Base-by-base conservation (phyloP, 2,888 invertebrate species). In the Zootermopsis nevadensis region DNA sequence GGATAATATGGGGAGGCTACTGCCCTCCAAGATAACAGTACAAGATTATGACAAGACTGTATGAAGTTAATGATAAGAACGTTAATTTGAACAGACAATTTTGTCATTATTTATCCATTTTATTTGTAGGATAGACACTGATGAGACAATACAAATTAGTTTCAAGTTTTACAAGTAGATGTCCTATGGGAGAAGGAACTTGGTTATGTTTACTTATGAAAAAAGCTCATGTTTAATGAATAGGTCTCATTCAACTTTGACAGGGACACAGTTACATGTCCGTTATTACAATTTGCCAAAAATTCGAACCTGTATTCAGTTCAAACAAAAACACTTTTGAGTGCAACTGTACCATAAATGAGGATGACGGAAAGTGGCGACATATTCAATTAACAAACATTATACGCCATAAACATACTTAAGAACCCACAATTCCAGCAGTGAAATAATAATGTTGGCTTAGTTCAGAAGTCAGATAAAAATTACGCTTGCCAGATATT, bases 251-350 rank as follows among this genome's bases (percentile, higher is more conserved):
- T 24, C n/a, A 22, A 74, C 74, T 74, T 12, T 35, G n/a, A 60
- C 8, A n/a, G 10, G 1, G 60, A 60, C 33, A 33, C 33, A 22
- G 24, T 74, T 38, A 74, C 38, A 27, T 74, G 24, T n/a, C 27
- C 66, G 60, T 19, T 35, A 12, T 15, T 60, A 66, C 15, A 60
- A n/a, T 35, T 48, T 79, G n/a, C 77, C 31, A 15, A 55, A 55
- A 3, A 76, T 42, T 79, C 77, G 22, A 55, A 79, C 55, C 77
- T 53, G 55, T 79, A 79, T 79, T 79, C 55, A 55, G 53, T 79
- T 79, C 53, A 22, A 42, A 33, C n/a, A n/a, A 55, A 79, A 60
- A 55, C 66, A 27, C 53, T 38, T 66, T 66, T 35, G 74, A n/a
- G 38, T 8, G 0, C 74, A 74, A 33, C 12, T 42, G 74, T 74